Evolutionary conservation across 2,113 vertebrate species (phyloP).

Genomic region (Aegithalos caudatus): DNA sequence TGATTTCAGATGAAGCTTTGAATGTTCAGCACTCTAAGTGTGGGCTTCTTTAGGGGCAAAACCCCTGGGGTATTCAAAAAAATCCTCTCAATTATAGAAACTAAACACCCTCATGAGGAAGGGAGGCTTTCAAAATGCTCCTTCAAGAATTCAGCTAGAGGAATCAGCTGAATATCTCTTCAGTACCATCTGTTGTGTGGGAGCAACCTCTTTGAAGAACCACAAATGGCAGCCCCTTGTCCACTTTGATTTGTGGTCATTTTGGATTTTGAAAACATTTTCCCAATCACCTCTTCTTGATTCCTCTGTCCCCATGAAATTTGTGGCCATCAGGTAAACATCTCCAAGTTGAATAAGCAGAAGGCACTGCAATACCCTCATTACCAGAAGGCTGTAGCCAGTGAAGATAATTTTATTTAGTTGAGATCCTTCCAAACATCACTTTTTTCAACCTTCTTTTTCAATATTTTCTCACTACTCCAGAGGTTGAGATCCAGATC

Average conservation of each 20-base stretch:
- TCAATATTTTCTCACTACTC: not conserved
- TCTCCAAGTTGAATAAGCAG: not conserved
- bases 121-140: not conserved
- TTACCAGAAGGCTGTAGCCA: not conserved
- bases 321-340: rapidly evolving
- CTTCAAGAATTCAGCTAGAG: not conserved
- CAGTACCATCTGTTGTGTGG: not conserved
- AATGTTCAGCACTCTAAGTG: not conserved
- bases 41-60: not conserved
- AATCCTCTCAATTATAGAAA: not conserved
- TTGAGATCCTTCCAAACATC: not conserved
- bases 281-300: not conserved
- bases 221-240: not conserved
- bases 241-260: not conserved
- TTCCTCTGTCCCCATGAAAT: not conserved
- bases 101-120: not conserved
- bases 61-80: not conserved
- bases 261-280: not conserved
- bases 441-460: not conserved
- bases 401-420: not conserved
- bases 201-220: not conserved
- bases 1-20: not conserved
- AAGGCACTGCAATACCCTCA: rapidly evolving
- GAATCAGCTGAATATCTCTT: not conserved
- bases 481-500: not conserved